Base-by-base conservation (phyloP, 1,140 invertebrate species). In the Bicyclus anynana region DNA sequence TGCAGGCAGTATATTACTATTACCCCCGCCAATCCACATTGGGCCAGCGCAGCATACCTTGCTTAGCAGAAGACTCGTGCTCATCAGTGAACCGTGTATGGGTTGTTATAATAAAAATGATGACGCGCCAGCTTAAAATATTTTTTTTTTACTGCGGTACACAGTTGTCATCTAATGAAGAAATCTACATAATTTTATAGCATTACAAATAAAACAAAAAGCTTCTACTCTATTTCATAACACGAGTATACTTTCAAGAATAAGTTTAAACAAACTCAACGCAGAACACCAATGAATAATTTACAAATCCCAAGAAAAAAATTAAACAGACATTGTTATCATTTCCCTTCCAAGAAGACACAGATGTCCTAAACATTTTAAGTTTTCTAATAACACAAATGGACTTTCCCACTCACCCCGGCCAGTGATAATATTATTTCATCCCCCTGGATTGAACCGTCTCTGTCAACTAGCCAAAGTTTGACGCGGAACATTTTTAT, bases 381-480 rank as follows among this genome's bases (percentile, higher is more conserved):
- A 68, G 67, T 70, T 77, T 73, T 74, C 64, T 74, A 77, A 72
- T 75, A 75, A 77, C 59, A 74, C 67, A 78, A 78, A 79, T 74
- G 74, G 72, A 72, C 62, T 72, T 74, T 78, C 65, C 70, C 70
- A 73, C 65, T 78, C 62, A 67, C 47, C 53, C 59, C 55, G 56
- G 64, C 72, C 67, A 66, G 58, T 74, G 67, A 76, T 74, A 80
- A 80, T 80, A 80, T 80, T 80, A 77, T 80, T 77, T 70, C 63
- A 72, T 72, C 62, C 67, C 62, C 65, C 73, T 69, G 55, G 65
- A 69, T 75, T 74, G 63, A 74, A 72, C 62, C 70, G 59, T 75
- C 72, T 68, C 64, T 66, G 64, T 70, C 65, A 76, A 74, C 72
- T 76, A 76, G 60, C 50, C 53, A 48, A 74, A 74, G 64, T 79